These are phyloP conservation scores for Linepithema humile DNA, from an alignment of 1,140 invertebrate species.

Conservation along the genomic window DNA sequence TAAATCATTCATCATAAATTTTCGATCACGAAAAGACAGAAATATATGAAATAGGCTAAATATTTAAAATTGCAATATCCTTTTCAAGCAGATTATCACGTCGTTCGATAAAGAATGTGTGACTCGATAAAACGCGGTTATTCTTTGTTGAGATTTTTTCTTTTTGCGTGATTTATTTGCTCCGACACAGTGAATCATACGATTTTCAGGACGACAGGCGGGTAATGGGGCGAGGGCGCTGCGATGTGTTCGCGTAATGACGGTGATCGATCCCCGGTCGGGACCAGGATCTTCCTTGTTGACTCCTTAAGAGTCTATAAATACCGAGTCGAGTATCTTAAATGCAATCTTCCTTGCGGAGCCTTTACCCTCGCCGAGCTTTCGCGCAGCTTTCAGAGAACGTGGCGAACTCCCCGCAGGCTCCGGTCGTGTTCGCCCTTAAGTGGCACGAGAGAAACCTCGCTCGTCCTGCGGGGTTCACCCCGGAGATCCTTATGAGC, in stretches of 20 bases:
- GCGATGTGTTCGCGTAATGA: slow-evolving; percentile 43
- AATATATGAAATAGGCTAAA: no score
- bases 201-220: neutral
- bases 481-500: slow-evolving; percentile 37
- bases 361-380: slow-evolving; percentile 28
- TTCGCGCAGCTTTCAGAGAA: slow-evolving; percentile 49
- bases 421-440: slow-evolving; percentile 51
- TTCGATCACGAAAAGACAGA: no score
- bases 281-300: slow-evolving; percentile 15
- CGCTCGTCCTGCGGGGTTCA: slow-evolving; percentile 35
- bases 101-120: no score
- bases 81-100: no score
- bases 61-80: neutral
- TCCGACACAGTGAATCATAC: neutral
- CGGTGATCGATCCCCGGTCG: slow-evolving; percentile 52
- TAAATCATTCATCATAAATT: neutral
- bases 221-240: slow-evolving; percentile 6
- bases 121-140: neutral
- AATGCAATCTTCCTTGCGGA: slow-evolving; percentile 61
- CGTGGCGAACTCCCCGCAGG: slow-evolving; percentile 29
- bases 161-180: slow-evolving; percentile 3
- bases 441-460: slow-evolving; percentile 58
- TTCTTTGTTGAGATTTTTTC: neutral
- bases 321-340: slow-evolving; percentile 59
- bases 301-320: slow-evolving; percentile 60